Evolutionary conservation across 1,140 invertebrate genomes (phyloP), one percentile per base, ranked within the genome.

Genomic region (Neocloeon triangulifer): DNA sequence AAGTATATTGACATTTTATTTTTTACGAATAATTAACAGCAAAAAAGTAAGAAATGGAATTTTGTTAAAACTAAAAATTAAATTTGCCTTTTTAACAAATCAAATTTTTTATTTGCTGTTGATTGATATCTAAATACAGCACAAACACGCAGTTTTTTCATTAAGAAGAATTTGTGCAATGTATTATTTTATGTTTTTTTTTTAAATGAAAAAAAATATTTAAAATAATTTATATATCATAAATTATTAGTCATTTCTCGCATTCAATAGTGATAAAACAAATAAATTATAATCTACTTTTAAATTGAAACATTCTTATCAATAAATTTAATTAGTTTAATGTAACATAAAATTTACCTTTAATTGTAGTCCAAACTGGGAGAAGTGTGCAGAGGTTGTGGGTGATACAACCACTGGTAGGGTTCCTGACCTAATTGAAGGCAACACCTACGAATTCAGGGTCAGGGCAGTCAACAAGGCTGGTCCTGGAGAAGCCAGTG

Each of bases 401-500:
- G 82, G 79, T 29, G 76, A 94, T 46, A 67, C 74, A 12, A 78
- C 78, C 17, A 67, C 61, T 29, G 81, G 76, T 4, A 77, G 69
- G 47, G 81, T 96, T 3, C 68, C 75, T 12, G 78, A 84, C 46
- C 61, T 98, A 0, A 75, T 81, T 34, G 81, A 91, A 59, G 89
- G 89, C 9, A 78, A 78, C 36, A 72, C 70, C 13, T 89, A 89
- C 43, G 80, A 96, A 57, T 98, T 98, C 69, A 64, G 94, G 19
- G 73, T 98, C 2, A 61, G 72, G 28, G 91, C 92, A 10, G 69
- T 89, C 0, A 97, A 97, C 48, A 92, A 92, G 51, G 89, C 82
- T 17, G 92, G 92, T 19, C 72, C 74, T 23, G 80, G 89, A 29
- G 73, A 77, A 47, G 78, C 94, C 1, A 91, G 84, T 39, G 77